Conservation (phyloP, 2,888 invertebrate genomes). For the Epirrhoe alternata region DNA sequence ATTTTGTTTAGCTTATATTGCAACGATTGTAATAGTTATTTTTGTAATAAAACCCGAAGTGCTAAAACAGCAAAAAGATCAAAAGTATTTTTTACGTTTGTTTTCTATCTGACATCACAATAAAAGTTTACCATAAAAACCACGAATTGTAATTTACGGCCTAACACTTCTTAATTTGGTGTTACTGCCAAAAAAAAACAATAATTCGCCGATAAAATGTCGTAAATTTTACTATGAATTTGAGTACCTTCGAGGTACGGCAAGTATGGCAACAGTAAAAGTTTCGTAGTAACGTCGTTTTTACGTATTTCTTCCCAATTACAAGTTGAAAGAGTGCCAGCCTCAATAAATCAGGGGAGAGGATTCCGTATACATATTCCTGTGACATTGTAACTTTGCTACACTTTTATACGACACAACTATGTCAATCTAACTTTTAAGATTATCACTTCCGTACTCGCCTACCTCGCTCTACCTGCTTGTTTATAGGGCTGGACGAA, state of each 20-base stretch:
- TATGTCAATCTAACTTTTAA: conserved; percentile 84
- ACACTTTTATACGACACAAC: conserved; percentile 76
- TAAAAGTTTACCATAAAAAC: conserved; percentile 43
- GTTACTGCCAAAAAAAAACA: conserved; percentile 39
- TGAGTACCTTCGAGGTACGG: conserved; percentile 28
- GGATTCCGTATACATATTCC: conserved; percentile 57
- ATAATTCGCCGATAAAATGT: conserved; percentile 37
- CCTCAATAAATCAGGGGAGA: conserved; percentile 67
- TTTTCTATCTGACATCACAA: conserved; percentile 42
- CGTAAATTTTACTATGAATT: conserved; percentile 34
- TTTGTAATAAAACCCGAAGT: conserved; percentile 34
- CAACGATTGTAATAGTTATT: conserved; percentile 21
- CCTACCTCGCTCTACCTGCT: conserved; percentile 69
- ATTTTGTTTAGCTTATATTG: conserved; percentile 18
- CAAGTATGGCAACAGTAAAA: conserved; percentile 46
- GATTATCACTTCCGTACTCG: conserved; percentile 79
- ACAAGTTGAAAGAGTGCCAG: conserved; percentile 76
- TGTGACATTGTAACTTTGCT: conserved; percentile 74
- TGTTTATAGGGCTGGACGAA: conserved; percentile 59
- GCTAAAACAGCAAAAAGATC: conserved; percentile 40
- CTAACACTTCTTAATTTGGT: conserved; percentile 43
- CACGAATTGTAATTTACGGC: conserved; percentile 41
- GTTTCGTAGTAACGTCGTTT: conserved; percentile 57
- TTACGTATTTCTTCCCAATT: conserved; percentile 73
- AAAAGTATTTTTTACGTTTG: conserved; percentile 42